phyloP scores from a whole-genome alignment of 2,888 invertebrate species.

The Hartigia nigra region DNA sequence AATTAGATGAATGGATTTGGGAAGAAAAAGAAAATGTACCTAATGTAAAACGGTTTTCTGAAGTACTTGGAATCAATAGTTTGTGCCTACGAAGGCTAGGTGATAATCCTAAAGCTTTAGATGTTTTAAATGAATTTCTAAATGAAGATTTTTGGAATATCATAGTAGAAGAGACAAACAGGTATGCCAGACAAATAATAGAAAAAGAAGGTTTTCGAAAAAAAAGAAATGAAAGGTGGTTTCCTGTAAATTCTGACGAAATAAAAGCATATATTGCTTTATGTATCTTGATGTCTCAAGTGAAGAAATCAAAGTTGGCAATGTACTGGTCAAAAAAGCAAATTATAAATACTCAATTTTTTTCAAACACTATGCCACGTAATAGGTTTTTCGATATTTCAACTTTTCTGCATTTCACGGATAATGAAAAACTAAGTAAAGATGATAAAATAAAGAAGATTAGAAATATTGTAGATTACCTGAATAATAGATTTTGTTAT shows the following conservation, averaged over 20 bases:
- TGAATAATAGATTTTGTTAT: constrained; percentile 29
- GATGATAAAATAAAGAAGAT: constrained; percentile 24
- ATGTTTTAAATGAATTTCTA: constrained; percentile 21
- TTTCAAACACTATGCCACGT: constrained; percentile 21
- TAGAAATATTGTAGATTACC: constrained; percentile 24
- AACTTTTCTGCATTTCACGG: constrained; percentile 26
- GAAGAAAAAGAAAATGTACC: constrained; percentile 20
- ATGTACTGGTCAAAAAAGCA: constrained; percentile 30
- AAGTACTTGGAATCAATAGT: constrained; percentile 19
- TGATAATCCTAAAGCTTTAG: constrained; percentile 21
- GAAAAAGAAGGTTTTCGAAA: constrained; percentile 21
- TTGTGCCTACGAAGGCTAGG: too few species aligned
- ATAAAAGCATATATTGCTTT: constrained; percentile 33
- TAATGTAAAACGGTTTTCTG: constrained; percentile 17
- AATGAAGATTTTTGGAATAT: constrained; percentile 22
- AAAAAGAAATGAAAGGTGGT: constrained; percentile 30
- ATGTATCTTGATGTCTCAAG: constrained; percentile 38
- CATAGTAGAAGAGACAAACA: constrained; percentile 15
- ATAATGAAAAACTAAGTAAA: constrained; percentile 24
- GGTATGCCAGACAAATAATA: constrained; percentile 21
- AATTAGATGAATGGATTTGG: constrained; percentile 22
- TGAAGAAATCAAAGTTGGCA: constrained; percentile 32
- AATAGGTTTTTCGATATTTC: constrained; percentile 16
- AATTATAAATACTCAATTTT: constrained; percentile 30
- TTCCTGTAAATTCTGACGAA: constrained; percentile 31